A percentile compares a stretch with the other conserved stretches of the same genome.
Conservation (phyloP, 1,140 invertebrate genomes). For the Bombus haemorrhoidalis region DNA sequence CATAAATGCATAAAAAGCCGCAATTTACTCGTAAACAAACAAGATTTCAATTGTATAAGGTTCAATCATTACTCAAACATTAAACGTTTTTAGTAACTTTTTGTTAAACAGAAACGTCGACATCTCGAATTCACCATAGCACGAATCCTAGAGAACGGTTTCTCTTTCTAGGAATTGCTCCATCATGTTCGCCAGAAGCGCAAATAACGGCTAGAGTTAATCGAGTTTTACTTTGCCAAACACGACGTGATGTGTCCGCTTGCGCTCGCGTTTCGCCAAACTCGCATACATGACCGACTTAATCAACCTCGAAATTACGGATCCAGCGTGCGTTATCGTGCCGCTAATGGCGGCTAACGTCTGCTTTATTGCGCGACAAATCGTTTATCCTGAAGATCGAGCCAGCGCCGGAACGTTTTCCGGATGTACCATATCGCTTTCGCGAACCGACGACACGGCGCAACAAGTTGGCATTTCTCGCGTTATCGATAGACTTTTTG, state of each 20-base stretch:
- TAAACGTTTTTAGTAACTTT: not conserved
- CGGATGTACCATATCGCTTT: not conserved
- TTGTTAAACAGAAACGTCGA: not conserved
- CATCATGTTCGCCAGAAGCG: not conserved
- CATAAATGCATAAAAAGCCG: no score
- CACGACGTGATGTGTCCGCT: conserved; percentile 23
- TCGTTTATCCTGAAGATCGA: conserved; percentile 13
- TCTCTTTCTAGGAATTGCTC: not conserved
- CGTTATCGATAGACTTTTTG: conserved; percentile 5
- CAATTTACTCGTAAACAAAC: no score
- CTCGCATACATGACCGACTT: conserved; percentile 25
- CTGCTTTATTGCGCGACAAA: not conserved
- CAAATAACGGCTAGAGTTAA: conserved; percentile 38
- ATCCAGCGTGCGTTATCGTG: conserved; percentile 11
- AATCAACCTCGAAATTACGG: conserved; percentile 40
- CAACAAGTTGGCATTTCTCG: conserved; percentile 22
- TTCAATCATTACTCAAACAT: not conserved
- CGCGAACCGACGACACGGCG: not conserved
- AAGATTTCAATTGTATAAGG: not conserved
- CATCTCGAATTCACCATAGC: not conserved
- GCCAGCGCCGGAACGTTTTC: not conserved
- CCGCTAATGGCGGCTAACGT: conserved; percentile 23
- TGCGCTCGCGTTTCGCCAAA: conserved; percentile 9
- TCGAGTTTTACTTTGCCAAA: conserved; percentile 50
- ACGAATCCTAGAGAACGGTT: not conserved